Evolutionary conservation across 2,888 invertebrate genomes (phyloP), one percentile per base, ranked within the genome.

Genomic region (Muschampia plurimacula): DNA sequence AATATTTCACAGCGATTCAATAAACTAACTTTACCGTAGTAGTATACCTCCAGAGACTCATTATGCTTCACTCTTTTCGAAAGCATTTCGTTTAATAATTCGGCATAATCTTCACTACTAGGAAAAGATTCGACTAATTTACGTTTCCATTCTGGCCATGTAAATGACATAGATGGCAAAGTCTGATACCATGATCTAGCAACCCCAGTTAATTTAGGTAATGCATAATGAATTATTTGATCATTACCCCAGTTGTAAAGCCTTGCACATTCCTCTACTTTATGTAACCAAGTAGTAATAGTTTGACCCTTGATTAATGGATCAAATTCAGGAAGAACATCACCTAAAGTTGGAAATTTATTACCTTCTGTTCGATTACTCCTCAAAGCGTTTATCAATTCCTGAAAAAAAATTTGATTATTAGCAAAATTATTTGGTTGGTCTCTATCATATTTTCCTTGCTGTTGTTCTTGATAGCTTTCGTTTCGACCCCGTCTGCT

Each of bases 311-410:
- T 49, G 6, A 5, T 6, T n/a, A 49, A n/a, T n/a, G 49, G 49
- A 49, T 49, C 49, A 49, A 49, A n/a, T 49, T 49, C 49, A n/a
- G 49, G 49, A n/a, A n/a, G n/a, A 49, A 49, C 49, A 49, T 49
- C 44, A 44, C 44, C 44, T 44, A 44, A 44, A 12, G 12, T 44
- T 44, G 44, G 44, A 44, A 44, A 44, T 44, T 12, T 44, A 44
- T 44, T 44, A 44, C 44, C 44, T 44, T 9, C 12, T 12, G 44
- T 10, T 44, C 44, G 44, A 44, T 44, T 44, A 44, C 9, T 44
- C 3, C 4, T 12, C 44, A 44, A 44, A 44, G 12, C 44, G 9
- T 44, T 44, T 12, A 44, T 12, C 12, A 44, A 44, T 44, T 44
- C 44, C 44, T 44, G 44, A 9, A 44, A 12, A 12, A 44, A 44